Conservation (phyloP, 2,113 vertebrate genomes). For the Vidua macroura region DNA sequence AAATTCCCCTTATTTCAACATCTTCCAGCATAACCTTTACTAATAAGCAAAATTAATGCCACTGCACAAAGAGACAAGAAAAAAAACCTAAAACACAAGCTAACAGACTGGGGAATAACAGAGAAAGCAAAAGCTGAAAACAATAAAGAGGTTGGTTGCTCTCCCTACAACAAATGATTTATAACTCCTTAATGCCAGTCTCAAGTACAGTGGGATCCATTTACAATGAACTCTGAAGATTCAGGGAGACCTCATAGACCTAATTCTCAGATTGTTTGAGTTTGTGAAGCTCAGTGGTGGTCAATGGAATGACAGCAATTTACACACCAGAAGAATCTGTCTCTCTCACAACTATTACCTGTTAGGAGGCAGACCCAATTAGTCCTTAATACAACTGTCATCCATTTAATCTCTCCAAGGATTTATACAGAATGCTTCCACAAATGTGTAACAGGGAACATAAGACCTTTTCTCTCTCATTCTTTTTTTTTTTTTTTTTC, state of each 20-base stretch:
- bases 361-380: not conserved
- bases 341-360: not conserved
- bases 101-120: not conserved
- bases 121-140: not conserved
- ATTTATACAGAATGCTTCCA: not conserved
- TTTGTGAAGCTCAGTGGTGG: not conserved
- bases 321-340: not conserved
- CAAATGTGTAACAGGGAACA: not conserved
- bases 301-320: not conserved
- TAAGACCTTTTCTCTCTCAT: not conserved
- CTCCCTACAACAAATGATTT: not conserved
- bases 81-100: not conserved
- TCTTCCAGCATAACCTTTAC: not conserved
- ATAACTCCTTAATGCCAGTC: not conserved
- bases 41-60: not conserved
- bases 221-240: not conserved
- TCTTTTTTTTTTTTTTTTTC: accelerated
- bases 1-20: not conserved
- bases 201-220: not conserved
- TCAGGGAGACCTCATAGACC: not conserved
- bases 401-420: not conserved
- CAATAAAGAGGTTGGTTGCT: not conserved
- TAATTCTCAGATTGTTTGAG: not conserved
- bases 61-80: not conserved
- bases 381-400: not conserved